phyloP scores from a whole-genome alignment of 2,113 vertebrate species.

The Sminthopsis crassicaudata region DNA sequence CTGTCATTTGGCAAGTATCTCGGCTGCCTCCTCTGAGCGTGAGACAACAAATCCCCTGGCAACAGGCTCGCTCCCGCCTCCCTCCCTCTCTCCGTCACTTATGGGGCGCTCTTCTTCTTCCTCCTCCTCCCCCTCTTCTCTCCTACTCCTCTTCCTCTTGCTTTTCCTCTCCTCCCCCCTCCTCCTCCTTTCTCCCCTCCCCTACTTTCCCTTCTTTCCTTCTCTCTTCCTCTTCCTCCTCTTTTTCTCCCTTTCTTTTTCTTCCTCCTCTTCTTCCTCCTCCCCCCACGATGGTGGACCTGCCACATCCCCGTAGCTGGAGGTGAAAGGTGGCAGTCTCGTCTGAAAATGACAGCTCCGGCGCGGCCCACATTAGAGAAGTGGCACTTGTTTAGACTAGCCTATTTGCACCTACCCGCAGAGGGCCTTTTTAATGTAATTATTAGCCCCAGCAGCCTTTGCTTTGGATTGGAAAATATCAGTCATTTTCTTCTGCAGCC shows the following conservation, averaged over 20 bases:
- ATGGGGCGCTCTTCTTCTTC: too few relatives aligned
- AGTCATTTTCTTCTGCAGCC: constrained; percentile 88
- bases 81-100: neutral
- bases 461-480: constrained; percentile 88
- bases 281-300: constrained; percentile 87
- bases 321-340: constrained; percentile 89
- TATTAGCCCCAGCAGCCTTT: constrained; percentile 88
- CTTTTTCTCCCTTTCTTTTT: constrained; percentile 39
- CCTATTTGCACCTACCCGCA: constrained; percentile 91
- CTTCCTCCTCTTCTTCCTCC: constrained; percentile 84
- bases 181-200: too few relatives aligned
- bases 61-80: constrained; percentile 59
- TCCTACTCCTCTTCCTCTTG: too few relatives aligned
- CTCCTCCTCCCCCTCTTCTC: rapidly evolving
- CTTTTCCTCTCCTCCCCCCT: neutral
- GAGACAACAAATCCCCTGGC: constrained; percentile 86
- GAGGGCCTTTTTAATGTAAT: constrained; percentile 91
- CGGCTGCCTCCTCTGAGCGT: constrained; percentile 90
- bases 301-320: constrained; percentile 87
- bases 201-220: neutral
- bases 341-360: constrained; percentile 88
- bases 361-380: constrained; percentile 85
- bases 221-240: neutral
- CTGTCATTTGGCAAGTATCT: constrained; percentile 95
- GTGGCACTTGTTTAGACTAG: constrained; percentile 89